Evolutionary conservation across 2,888 invertebrate species (phyloP), one percentile per base, ranked within the genome.

Genomic region (Helicoverpa assulta): DNA sequence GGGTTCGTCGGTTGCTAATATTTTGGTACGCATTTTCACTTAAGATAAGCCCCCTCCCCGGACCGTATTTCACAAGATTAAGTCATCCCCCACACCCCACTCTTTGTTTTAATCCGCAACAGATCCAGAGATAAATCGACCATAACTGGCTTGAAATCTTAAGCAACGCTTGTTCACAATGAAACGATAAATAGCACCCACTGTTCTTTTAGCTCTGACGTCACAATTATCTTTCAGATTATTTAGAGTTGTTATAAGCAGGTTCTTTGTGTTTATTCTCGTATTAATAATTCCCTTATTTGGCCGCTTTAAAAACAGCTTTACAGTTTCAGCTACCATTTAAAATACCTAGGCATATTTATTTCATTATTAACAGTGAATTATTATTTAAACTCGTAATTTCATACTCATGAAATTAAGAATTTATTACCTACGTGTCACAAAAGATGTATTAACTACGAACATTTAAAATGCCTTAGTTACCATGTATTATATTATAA

Each of bases 61-160:
- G 83, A 86, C 87, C 88, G 88, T 90, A 90, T 90, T 91, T 91
- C 83, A 90, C 85, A 86, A 90, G 90, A 90, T 90, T 89, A 90
- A 89, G 88, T 86, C 88, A 85, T 84, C 84, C 71, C 76, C 80
- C 86, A 77, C 81, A 75, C 82, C 85, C 64, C 79, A 73, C 81
- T 85, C 85, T 88, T 90, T 89, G 89, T 90, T 90, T 89, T 88
- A 90, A 90, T 90, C 89, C 88, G 76, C 71, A 85, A 81, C 81
- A 85, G 86, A 89, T 87, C 88, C 85, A 59, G 80, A 88, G 88
- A 90, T 90, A 89, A 88, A 88, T 88, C 83, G 84, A 79, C 85
- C 84, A 87, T 85, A 84, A 85, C 86, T 67, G 79, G 70, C 78
- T 78, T 54, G 65, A 67, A 76, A 78, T 82, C 82, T 83, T 70